Evolutionary conservation across 2,888 invertebrate genomes (phyloP).

Genomic region (Argyra leucocephala): DNA sequence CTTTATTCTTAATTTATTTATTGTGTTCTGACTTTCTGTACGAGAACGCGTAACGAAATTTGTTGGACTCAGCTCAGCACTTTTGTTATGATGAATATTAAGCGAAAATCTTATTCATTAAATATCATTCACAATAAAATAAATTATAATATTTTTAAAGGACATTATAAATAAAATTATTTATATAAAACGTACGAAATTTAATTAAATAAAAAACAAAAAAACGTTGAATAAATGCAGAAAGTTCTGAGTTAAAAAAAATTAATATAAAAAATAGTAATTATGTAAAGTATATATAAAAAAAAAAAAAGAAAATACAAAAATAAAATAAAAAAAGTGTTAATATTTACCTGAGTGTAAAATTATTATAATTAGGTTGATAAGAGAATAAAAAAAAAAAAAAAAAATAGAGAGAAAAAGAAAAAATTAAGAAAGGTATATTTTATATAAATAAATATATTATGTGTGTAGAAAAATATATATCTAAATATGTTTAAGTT

Average conservation of each 20-base stretch:
- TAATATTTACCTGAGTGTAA: neutral
- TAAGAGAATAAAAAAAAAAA: neutral
- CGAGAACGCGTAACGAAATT: too few relatives aligned
- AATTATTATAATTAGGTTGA: neutral
- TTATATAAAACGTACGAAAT: neutral
- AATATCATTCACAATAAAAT: neutral
- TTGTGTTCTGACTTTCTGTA: too few relatives aligned
- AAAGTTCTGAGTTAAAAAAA: neutral
- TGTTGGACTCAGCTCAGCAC: too few relatives aligned
- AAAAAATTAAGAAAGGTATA: neutral
- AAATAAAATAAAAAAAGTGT: neutral
- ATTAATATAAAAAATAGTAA: too few relatives aligned
- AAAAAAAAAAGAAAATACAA: neutral
- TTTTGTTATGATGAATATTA: too few relatives aligned
- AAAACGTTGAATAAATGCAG: neutral
- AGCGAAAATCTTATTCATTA: too few relatives aligned
- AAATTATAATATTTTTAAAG: neutral
- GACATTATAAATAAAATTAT: neutral
- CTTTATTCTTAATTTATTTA: too few relatives aligned
- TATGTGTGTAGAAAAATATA: too few relatives aligned
- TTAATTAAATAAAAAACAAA: neutral
- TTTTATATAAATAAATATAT: too few relatives aligned
- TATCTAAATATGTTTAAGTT: neutral
- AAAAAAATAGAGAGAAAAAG: neutral
- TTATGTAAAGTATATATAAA: too few relatives aligned